Conservation (phyloP, 23 tunicate species). For the Oikopleura vanhoeffeni region DNA sequence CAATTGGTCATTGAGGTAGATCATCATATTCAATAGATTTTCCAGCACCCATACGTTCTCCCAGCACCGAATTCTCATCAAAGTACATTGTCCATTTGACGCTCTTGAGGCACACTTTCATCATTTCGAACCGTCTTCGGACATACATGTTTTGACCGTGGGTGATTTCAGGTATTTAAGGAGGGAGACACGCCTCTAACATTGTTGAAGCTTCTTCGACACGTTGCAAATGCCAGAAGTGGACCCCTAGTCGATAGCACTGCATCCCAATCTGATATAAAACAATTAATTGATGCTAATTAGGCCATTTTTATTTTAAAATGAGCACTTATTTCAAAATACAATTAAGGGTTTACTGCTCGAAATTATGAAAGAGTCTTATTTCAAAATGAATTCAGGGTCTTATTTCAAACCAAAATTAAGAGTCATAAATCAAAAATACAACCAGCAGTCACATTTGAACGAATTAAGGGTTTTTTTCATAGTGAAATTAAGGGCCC, state of each 20-base stretch:
- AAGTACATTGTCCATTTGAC: not conserved
- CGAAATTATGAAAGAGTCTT: too few species aligned
- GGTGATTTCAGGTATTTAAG: not conserved
- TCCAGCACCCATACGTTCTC: not conserved
- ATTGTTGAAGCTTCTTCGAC: slow-evolving; percentile 29
- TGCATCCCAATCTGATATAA: not conserved
- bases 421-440: too few species aligned
- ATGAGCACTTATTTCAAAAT: too few species aligned
- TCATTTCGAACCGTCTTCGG: not conserved
- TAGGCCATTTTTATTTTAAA: too few species aligned
- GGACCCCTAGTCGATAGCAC: slow-evolving; percentile 40
- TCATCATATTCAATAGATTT: not conserved
- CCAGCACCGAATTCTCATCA: not conserved
- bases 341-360: too few species aligned
- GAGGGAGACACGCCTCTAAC: slow-evolving; percentile 37
- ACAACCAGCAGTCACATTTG: too few species aligned
- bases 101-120: not conserved
- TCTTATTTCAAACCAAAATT: too few species aligned
- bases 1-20: not conserved
- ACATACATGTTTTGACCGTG: not conserved
- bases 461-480: too few species aligned
- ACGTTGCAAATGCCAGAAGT: slow-evolving; percentile 76
- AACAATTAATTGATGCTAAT: too few species aligned
- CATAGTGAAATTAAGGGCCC: too few species aligned
- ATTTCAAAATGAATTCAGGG: too few species aligned